Base-by-base conservation (phyloP, 2,888 invertebrate genomes). In the Drosophila colorata region DNA sequence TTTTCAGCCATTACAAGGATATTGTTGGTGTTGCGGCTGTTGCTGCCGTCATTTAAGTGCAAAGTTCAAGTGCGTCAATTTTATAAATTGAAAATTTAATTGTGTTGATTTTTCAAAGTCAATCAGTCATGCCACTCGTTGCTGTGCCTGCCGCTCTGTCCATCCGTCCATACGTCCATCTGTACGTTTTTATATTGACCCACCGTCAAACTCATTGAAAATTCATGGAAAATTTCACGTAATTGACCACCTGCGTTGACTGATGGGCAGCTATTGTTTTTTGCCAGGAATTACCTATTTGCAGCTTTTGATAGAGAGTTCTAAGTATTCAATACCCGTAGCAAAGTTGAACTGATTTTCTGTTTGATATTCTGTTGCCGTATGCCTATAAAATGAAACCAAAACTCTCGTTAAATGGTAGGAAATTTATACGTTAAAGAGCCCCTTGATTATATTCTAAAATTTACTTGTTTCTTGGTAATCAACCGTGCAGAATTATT, bases 161-260 rank as follows among this genome's bases (percentile, higher is more conserved):
- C n/a, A n/a, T 14, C 13, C 13, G 25, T 53, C 41, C 14, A 14
- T 33, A 41, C 7, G 4, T 28, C 28, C 4, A 13, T 4, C 13
- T 13, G 33, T 13, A 33, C 33, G 33, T 13, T 33, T 13, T 33
- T 28, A 28, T 84, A 85, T 84, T 84, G 76, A 82, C 82, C 43
- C 23, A 63, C 44, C 60, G 53, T 52, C 40, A 63, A 64, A 40
- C 51, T 69, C 77, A 83, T 83, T 83, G 74, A 74, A 85, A 79
- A 85, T 87, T 81, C 64, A 83, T 83, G 66, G 64, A 78, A 85
- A 81, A 69, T 74, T 69, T 55, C 47, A 59, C 41, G 49, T 59
- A 66, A 74, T 75, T 68, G 58, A 46, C 53, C 69, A 69, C 52
- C 69, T 73, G 65, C 4, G 37, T 9, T 38, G 31, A 13, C 38